phyloP scores from a whole-genome alignment of 2,113 vertebrate species.

The Vanacampus margaritifer region DNA sequence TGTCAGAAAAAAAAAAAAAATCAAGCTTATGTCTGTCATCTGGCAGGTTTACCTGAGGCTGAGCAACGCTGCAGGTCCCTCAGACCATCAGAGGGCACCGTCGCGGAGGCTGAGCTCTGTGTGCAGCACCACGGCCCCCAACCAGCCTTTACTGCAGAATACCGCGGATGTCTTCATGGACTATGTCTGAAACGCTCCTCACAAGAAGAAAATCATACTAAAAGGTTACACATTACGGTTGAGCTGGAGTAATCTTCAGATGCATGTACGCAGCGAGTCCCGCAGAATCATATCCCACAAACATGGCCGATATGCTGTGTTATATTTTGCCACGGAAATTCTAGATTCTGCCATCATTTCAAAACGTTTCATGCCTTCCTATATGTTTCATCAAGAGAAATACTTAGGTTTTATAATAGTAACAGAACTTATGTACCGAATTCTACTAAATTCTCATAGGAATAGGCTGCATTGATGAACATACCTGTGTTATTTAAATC shows the following conservation, averaged over 20 bases:
- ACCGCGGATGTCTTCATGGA: constrained; percentile 79
- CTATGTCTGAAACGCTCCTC: constrained; percentile 37
- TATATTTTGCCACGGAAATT: neutral
- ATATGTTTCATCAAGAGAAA: neutral
- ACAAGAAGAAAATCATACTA: neutral
- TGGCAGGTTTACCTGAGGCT: constrained; percentile 86
- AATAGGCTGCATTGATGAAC: neutral
- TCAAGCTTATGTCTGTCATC: neutral
- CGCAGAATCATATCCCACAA: neutral
- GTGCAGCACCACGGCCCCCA: constrained; percentile 90
- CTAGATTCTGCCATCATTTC: neutral
- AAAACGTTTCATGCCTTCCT: neutral
- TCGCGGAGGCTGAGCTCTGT: constrained; percentile 88
- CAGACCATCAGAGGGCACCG: constrained; percentile 70
- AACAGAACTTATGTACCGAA: too few species aligned
- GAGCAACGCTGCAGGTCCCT: constrained; percentile 61
- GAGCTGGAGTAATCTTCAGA: neutral
- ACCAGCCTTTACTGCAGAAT: constrained; percentile 84
- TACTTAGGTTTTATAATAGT: neutral
- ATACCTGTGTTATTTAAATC: neutral
- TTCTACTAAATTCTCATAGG: neutral
- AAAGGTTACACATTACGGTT: neutral
- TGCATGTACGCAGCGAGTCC: neutral
- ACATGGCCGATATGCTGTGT: neutral
- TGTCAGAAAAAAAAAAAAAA: neutral